phyloP scores from a whole-genome alignment of 2,888 invertebrate genomes.

The Euzetes globulus region DNA sequence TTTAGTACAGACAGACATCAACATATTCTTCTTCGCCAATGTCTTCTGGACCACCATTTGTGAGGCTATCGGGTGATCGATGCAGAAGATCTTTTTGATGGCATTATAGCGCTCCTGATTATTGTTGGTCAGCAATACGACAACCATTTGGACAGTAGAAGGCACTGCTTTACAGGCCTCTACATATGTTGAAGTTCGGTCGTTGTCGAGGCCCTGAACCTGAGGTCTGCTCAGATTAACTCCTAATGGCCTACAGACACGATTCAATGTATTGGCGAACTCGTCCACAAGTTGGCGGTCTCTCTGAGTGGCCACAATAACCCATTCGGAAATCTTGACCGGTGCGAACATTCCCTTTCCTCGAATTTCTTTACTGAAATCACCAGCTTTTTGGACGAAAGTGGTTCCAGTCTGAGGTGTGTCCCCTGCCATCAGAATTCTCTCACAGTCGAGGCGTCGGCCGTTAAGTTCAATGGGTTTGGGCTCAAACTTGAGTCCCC shows the following conservation, averaged over 20 bases:
- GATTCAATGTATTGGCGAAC: slow-evolving; percentile 44
- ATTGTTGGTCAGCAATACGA: slow-evolving; percentile 58
- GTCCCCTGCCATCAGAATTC: slow-evolving; percentile 49
- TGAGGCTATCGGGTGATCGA: slow-evolving; percentile 60
- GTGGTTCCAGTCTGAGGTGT: background rate
- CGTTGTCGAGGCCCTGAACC: background rate
- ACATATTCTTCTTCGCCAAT: slow-evolving; percentile 53
- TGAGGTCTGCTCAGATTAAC: background rate
- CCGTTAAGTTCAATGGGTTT: slow-evolving; percentile 59
- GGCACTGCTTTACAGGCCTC: background rate
- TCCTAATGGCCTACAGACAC: background rate
- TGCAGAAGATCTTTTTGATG: slow-evolving; percentile 79
- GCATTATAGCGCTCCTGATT: slow-evolving; percentile 70
- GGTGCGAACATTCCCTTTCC: slow-evolving; percentile 44
- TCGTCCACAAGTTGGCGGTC: slow-evolving; percentile 44
- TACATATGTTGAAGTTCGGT: slow-evolving; percentile 9
- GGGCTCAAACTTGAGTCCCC: slow-evolving; percentile 64
- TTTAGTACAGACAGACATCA: slow-evolving; percentile 78
- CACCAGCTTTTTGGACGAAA: slow-evolving; percentile 56
- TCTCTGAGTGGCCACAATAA: slow-evolving; percentile 44
- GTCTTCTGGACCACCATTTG: slow-evolving; percentile 53
- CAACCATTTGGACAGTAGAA: slow-evolving; percentile 47
- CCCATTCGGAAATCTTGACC: slow-evolving; percentile 46
- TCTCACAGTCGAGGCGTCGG: slow-evolving; percentile 59
- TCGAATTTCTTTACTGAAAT: slow-evolving; percentile 68